These are phyloP conservation scores for Epinotia ramella DNA, from an alignment of 2,888 invertebrate genomes.

Conservation along the genomic window DNA sequence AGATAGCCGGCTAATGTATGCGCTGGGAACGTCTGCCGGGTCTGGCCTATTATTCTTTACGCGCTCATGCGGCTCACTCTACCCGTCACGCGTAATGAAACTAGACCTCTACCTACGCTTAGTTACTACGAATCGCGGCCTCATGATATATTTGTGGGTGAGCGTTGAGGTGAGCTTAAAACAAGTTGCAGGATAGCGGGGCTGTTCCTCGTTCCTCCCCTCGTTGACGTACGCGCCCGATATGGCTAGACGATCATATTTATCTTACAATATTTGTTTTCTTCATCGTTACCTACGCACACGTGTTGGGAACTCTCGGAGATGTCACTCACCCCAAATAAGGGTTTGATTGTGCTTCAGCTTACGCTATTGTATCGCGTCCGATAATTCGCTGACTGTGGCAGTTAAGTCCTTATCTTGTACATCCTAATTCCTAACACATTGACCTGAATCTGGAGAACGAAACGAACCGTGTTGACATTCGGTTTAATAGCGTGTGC, in stretches of 20 bases:
- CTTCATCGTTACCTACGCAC: background rate
- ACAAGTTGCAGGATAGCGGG: too few relatives aligned
- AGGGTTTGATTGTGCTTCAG: background rate
- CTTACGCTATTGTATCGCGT: background rate
- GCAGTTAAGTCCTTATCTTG: background rate
- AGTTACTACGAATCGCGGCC: too few relatives aligned
- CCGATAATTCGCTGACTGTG: background rate
- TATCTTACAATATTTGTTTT: conserved; percentile 30
- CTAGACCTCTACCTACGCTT: too few relatives aligned
- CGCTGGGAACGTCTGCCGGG: conserved; percentile 37
- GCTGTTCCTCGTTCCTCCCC: conserved; percentile 22
- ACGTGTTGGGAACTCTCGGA: conserved; percentile 8
- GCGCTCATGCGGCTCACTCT: too few relatives aligned
- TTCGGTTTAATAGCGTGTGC: background rate
- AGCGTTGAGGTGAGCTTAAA: too few relatives aligned
- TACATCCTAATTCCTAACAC: conserved; percentile 6
- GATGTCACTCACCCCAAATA: background rate
- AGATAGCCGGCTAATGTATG: conserved; percentile 47
- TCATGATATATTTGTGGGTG: too few relatives aligned
- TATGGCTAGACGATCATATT: conserved; percentile 28
- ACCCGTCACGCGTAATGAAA: too few relatives aligned
- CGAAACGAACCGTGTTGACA: conserved; percentile 3
- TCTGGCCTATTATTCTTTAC: background rate
- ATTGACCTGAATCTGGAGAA: conserved; percentile 6
- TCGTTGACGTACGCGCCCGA: conserved; percentile 37